phyloP scores from a whole-genome alignment of 2,113 vertebrate species.

The Acinonyx jubatus region DNA sequence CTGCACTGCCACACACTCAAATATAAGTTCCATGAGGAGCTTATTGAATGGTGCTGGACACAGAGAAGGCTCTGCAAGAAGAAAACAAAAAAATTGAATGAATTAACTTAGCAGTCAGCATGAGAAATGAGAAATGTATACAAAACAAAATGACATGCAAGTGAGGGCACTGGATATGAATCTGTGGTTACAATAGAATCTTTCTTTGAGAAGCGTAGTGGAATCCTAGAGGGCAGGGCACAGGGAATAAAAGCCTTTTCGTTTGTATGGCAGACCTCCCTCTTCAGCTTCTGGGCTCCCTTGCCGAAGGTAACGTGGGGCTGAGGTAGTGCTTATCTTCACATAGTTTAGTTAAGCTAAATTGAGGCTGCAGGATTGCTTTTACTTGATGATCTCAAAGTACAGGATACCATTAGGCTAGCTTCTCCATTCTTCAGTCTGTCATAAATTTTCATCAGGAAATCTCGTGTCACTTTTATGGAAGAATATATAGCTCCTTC shows the following conservation, averaged over 20 bases:
- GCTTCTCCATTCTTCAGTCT: background rate
- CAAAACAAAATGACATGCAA: background rate
- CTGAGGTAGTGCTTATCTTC: background rate
- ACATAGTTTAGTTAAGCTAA: background rate
- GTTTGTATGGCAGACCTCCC: background rate
- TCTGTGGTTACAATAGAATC: background rate
- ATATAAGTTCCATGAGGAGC: background rate
- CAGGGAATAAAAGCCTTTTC: background rate
- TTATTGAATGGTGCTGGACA: background rate
- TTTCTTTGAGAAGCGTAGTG: background rate
- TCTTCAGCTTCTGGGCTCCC: background rate
- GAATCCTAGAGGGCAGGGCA: background rate
- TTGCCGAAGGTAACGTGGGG: background rate
- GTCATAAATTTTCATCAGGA: background rate
- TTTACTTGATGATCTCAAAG: background rate
- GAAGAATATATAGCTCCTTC: background rate
- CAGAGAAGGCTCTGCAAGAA: background rate
- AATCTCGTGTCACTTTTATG: background rate
- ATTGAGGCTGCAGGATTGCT: background rate
- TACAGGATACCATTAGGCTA: background rate
- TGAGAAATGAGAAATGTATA: slow-evolving; percentile 13
- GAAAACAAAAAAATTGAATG: background rate
- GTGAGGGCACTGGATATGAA: background rate
- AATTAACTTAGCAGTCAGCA: background rate
- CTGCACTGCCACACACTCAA: background rate